Conservation (phyloP, 1,140 invertebrate genomes). For the Drosophila parabipectinata region DNA sequence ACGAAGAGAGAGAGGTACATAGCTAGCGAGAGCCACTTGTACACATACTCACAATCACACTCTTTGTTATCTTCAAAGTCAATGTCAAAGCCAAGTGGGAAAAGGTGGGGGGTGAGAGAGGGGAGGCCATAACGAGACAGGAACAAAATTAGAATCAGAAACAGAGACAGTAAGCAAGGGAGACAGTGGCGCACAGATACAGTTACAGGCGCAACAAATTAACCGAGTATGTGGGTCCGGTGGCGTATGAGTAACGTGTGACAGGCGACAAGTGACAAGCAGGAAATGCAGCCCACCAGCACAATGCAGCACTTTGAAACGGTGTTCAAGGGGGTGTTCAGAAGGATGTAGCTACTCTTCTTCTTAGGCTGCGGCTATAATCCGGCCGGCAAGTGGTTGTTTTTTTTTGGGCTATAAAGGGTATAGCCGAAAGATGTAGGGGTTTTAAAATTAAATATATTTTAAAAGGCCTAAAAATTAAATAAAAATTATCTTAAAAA, state of each 20-base stretch:
- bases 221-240: slow-evolving; percentile 29
- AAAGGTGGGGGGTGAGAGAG: background rate
- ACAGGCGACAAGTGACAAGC: slow-evolving; percentile 47
- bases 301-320: background rate
- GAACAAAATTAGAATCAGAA: slow-evolving; percentile 30
- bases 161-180: background rate
- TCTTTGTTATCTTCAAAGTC: slow-evolving; percentile 72
- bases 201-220: slow-evolving; percentile 29
- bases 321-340: background rate
- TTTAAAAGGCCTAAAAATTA: background rate
- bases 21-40: slow-evolving; percentile 19
- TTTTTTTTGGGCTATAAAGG: background rate
- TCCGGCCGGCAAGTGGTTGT: background rate
- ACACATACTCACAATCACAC: slow-evolving; percentile 21
- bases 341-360: background rate
- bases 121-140: background rate
- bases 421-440: too few relatives aligned
- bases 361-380: background rate
- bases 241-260: slow-evolving; percentile 66
- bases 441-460: too few relatives aligned
- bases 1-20: background rate
- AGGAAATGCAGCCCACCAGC: slow-evolving; percentile 49
- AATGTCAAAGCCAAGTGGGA: slow-evolving; percentile 65
- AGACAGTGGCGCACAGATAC: slow-evolving; percentile 1
- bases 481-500: too few relatives aligned